Evolutionary conservation across 2,113 vertebrate species (phyloP).

Genomic region (Osmerus eperlanus): DNA sequence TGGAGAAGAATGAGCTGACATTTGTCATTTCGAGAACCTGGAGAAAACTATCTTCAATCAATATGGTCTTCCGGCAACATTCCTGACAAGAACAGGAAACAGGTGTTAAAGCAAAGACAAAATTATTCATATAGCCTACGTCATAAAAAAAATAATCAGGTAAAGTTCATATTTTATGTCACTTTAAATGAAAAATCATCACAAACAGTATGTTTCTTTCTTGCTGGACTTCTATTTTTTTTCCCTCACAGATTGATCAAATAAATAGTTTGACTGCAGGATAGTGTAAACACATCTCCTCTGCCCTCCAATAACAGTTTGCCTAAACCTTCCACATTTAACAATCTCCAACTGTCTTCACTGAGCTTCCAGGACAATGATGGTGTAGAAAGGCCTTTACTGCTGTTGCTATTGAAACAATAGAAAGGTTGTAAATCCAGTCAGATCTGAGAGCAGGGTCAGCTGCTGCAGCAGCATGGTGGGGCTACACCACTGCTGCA

Average conservation of each 20-base stretch:
- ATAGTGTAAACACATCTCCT: not conserved
- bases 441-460: constrained; percentile 8
- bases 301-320: not conserved
- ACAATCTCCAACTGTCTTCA: not conserved
- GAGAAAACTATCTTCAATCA: no score
- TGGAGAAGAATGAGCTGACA: no score
- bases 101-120: no score
- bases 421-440: constrained; percentile 4
- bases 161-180: not conserved
- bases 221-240: no score
- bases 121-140: no score
- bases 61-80: no score
- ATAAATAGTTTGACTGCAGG: constrained; percentile 6
- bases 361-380: not conserved
- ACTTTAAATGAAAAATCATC: not conserved
- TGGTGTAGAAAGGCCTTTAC: not conserved
- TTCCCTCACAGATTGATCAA: constrained; percentile 4
- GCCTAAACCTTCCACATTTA: not conserved
- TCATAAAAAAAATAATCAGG: no score
- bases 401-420: not conserved
- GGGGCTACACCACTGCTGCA: constrained; percentile 21
- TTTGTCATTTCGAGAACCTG: no score
- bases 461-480: constrained; percentile 18
- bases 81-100: no score
- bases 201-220: no score